Conservation (phyloP, 2,888 invertebrate genomes). For the Ganaspis brasiliensis region DNA sequence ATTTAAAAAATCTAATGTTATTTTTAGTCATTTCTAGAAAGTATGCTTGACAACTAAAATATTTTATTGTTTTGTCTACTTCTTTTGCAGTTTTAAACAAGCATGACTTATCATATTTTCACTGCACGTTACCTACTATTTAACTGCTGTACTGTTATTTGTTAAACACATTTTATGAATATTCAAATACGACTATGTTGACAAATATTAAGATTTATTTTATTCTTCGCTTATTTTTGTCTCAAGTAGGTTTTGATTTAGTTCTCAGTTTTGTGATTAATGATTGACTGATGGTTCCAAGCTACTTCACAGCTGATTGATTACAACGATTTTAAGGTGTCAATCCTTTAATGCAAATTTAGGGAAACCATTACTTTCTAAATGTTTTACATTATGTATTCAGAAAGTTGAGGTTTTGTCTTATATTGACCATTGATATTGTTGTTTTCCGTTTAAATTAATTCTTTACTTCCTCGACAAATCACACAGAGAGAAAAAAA, state of each 20-base stretch:
- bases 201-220: slow-evolving; percentile 9
- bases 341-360: background rate
- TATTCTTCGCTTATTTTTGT: background rate
- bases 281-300: background rate
- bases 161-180: background rate
- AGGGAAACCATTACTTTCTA: slow-evolving; percentile 20
- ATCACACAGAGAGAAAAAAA: too few species aligned
- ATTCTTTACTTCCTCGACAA: background rate
- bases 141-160: background rate
- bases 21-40: background rate
- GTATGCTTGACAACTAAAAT: background rate
- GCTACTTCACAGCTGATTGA: slow-evolving; percentile 19
- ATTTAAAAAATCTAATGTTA: too few species aligned
- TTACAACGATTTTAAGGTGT: slow-evolving; percentile 13
- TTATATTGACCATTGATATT: background rate
- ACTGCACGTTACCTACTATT: background rate
- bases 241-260: background rate
- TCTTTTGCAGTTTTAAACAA: too few species aligned
- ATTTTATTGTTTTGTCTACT: background rate
- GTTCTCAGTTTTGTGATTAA: background rate
- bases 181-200: background rate
- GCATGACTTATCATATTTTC: background rate
- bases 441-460: background rate
- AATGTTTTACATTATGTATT: slow-evolving; percentile 1
- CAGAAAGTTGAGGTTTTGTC: background rate